phyloP scores from a whole-genome alignment of 2,888 invertebrate genomes.

The Metellina segmentata region DNA sequence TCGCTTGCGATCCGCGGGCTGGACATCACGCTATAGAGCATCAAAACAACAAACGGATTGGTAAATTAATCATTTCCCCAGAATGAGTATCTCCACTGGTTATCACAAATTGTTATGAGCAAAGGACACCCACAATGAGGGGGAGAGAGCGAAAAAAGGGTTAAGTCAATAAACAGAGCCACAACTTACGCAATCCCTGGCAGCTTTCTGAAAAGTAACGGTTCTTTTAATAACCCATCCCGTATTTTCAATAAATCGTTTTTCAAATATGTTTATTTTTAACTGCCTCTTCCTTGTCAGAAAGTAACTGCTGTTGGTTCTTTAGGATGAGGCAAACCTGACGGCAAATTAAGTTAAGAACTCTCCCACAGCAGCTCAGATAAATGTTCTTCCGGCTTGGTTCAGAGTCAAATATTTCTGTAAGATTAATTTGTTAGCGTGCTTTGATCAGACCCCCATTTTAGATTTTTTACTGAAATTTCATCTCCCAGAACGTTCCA shows the following conservation, averaged over 20 bases:
- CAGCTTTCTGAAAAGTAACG: conserved; percentile 5
- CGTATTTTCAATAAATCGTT: conserved; percentile 52
- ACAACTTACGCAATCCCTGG: conserved; percentile 9
- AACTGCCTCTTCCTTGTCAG: conserved; percentile 47
- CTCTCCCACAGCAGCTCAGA: background rate
- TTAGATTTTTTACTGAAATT: too few relatives aligned
- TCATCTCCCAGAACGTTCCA: too few relatives aligned
- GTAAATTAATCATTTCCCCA: too few relatives aligned
- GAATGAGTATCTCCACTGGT: too few relatives aligned
- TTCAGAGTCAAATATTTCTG: background rate
- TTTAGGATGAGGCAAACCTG: conserved; percentile 28
- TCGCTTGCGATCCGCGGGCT: too few relatives aligned
- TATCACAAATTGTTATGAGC: background rate
- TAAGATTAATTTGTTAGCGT: background rate
- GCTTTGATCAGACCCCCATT: too few relatives aligned
- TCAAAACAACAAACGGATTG: too few relatives aligned
- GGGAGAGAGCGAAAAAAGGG: background rate
- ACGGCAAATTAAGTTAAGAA: conserved; percentile 23
- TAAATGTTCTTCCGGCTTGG: conserved; percentile 13
- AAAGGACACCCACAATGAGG: background rate
- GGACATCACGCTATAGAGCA: too few relatives aligned
- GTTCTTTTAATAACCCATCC: conserved; percentile 29
- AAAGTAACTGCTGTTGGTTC: conserved; percentile 23
- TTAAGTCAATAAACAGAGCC: background rate
- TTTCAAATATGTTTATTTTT: conserved; percentile 61